These are phyloP conservation scores for Dermolepida albohirtum DNA, from an alignment of 2,888 invertebrate genomes.

Conservation along the genomic window DNA sequence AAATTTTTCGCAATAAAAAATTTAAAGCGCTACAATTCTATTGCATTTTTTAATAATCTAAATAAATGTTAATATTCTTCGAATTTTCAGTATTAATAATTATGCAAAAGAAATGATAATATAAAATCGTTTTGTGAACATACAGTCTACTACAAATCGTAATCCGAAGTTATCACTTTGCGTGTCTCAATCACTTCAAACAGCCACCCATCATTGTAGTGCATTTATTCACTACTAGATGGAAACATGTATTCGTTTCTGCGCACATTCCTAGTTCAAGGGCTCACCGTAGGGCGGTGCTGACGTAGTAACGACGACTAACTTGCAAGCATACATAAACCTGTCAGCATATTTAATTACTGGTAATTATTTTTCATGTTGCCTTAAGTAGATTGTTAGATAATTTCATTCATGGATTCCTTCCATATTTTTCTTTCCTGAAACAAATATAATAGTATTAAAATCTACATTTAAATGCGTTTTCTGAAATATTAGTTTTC, in stretches of 20 bases:
- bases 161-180: slow-evolving; percentile 20
- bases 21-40: background rate
- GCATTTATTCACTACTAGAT: slow-evolving; percentile 38
- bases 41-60: background rate
- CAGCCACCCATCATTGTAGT: slow-evolving; percentile 40
- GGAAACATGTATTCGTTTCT: slow-evolving; percentile 26
- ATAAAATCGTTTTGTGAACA: background rate
- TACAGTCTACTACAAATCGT: slow-evolving; percentile 28
- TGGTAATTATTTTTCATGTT: slow-evolving; percentile 47
- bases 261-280: slow-evolving; percentile 44
- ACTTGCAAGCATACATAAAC: slow-evolving; percentile 49
- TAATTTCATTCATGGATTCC: slow-evolving; percentile 35
- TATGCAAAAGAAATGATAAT: background rate
- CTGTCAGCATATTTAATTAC: slow-evolving; percentile 52
- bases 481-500: too few species aligned
- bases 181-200: slow-evolving; percentile 29
- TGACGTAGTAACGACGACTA: slow-evolving; percentile 42
- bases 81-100: background rate
- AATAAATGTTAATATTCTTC: background rate
- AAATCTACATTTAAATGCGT: too few species aligned
- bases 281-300: slow-evolving; percentile 50
- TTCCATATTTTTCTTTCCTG: slow-evolving; percentile 1
- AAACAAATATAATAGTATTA: background rate
- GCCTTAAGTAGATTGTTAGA: slow-evolving; percentile 36
- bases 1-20: background rate